Evolutionary conservation across 1,140 invertebrate species (phyloP).

Genomic region (Drosophila eugracilis): DNA sequence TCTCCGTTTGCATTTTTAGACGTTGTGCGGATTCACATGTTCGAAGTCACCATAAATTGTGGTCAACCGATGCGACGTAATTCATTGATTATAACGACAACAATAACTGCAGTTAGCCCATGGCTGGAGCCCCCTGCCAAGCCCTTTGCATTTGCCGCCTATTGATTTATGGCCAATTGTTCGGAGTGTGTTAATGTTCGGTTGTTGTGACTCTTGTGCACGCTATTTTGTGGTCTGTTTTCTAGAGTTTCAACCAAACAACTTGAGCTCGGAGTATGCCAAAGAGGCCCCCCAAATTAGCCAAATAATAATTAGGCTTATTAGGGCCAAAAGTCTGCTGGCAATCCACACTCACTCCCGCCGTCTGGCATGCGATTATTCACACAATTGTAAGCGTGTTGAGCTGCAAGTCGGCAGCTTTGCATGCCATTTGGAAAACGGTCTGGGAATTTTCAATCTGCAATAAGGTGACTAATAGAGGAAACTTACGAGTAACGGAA

Average conservation of each 20-base stretch:
- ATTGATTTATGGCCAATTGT: constrained; percentile 79
- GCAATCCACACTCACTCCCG: constrained; percentile 13
- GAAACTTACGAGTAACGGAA: not conserved
- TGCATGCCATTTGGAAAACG: constrained; percentile 20
- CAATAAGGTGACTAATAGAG: not conserved
- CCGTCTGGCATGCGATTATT: constrained; percentile 55
- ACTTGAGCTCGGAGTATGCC: constrained; percentile 24
- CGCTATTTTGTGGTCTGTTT: constrained; percentile 35
- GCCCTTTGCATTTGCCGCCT: constrained; percentile 63
- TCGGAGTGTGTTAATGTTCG: constrained; percentile 39
- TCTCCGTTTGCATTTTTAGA: constrained; percentile 42
- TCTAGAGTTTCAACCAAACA: constrained; percentile 32
- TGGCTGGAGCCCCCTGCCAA: not conserved
- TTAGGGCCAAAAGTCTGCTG: constrained; percentile 46
- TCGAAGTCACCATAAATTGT: constrained; percentile 78
- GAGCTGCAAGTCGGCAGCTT: constrained; percentile 6
- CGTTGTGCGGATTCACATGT: constrained; percentile 76
- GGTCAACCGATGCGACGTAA: constrained; percentile 81
- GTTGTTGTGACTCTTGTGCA: constrained; percentile 38
- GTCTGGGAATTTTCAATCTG: constrained; percentile 27
- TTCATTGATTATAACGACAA: constrained; percentile 83
- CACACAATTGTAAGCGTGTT: constrained; percentile 64
- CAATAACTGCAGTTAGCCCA: constrained; percentile 66
- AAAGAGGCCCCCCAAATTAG: constrained; percentile 47
- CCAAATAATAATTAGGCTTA: constrained; percentile 72